These are phyloP conservation scores for Diploscapter pachys DNA, from an alignment of 1,140 invertebrate genomes.

Conservation along the genomic window DNA sequence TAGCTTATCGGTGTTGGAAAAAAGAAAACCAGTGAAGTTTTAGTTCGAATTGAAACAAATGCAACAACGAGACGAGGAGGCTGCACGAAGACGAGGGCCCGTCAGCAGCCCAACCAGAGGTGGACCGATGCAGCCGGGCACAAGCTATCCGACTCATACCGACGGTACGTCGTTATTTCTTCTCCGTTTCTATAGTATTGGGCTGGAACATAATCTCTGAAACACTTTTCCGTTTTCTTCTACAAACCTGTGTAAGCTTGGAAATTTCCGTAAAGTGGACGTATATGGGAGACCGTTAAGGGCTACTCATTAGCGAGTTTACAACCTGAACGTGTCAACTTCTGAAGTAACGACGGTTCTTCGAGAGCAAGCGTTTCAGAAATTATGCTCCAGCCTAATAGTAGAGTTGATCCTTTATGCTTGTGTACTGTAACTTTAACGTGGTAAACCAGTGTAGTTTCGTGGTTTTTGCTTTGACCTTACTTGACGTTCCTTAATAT, in stretches of 20 bases:
- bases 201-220: no score
- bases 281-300: no score
- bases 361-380: no score
- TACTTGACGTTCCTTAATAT: slow-evolving; percentile 1
- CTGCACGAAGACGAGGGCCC: slow-evolving; percentile 47
- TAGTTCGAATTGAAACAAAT: slow-evolving; percentile 96
- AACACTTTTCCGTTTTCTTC: no score
- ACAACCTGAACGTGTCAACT: no score
- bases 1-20: slow-evolving; percentile 62
- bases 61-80: slow-evolving; percentile 78
- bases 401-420: neutral
- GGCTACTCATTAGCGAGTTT: no score
- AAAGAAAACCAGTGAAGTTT: slow-evolving; percentile 26
- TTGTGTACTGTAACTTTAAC: neutral
- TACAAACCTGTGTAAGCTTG: no score
- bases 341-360: neutral
- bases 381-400: neutral
- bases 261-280: no score
- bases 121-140: slow-evolving; percentile 22
- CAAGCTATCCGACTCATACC: slow-evolving; percentile 14
- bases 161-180: slow-evolving; percentile 22
- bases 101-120: slow-evolving; percentile 33
- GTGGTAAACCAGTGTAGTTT: slow-evolving; percentile 2
- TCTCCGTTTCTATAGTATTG: no score
- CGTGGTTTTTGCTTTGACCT: neutral